phyloP scores from a whole-genome alignment of 1,140 invertebrate genomes.

The Papilio dardanus region DNA sequence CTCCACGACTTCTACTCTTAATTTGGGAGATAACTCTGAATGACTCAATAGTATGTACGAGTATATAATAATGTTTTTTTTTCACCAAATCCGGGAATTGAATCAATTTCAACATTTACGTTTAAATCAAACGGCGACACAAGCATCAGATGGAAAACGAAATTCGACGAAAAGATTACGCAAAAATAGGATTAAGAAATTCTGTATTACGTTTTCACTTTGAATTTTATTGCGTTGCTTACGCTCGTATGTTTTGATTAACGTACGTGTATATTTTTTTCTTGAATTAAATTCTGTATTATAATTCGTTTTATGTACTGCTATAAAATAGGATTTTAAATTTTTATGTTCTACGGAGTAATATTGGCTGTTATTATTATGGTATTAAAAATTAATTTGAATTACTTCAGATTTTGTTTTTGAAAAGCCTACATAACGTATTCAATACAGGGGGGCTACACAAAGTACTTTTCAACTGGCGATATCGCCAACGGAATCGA shows the following conservation, averaged over 20 bases:
- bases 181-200: slow-evolving; percentile 62
- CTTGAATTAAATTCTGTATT: not conserved
- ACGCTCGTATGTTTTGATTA: slow-evolving; percentile 16
- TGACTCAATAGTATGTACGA: not conserved
- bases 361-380: no score
- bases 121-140: slow-evolving; percentile 25
- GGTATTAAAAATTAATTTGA: not conserved
- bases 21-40: no score
- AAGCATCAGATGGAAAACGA: slow-evolving; percentile 41
- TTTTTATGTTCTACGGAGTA: not conserved
- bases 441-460: no score
- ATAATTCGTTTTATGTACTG: not conserved
- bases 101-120: slow-evolving; percentile 33
- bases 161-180: slow-evolving; percentile 54
- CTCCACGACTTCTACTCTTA: no score
- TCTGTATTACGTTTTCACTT: slow-evolving; percentile 49
- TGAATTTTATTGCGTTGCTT: slow-evolving; percentile 29
- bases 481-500: no score
- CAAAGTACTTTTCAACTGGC: no score
- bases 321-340: not conserved
- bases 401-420: not conserved
- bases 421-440: no score
- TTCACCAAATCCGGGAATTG: slow-evolving; percentile 17
- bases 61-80: slow-evolving; percentile 9
- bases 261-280: not conserved